A percentile compares a stretch with the other conserved stretches of the same genome.
Evolutionary conservation across 2,113 vertebrate species (phyloP).

Genomic region (Pitta sordida): DNA sequence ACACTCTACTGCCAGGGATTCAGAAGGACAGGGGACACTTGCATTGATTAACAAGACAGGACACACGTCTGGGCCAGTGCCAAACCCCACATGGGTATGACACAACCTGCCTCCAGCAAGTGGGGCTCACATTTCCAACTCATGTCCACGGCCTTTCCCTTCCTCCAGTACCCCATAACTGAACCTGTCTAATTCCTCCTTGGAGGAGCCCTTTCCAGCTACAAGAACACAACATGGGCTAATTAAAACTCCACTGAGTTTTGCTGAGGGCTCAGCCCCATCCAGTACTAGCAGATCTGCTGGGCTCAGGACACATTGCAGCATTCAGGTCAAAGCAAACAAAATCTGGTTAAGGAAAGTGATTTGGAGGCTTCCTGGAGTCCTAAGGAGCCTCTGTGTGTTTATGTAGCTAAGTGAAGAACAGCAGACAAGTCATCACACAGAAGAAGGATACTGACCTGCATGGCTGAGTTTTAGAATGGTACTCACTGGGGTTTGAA

Average conservation of each 20-base stretch:
- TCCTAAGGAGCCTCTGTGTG: background rate
- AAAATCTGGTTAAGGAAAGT: background rate
- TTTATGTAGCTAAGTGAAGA: background rate
- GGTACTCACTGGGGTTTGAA: background rate
- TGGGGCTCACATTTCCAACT: background rate
- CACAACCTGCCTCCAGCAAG: background rate
- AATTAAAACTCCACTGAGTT: background rate
- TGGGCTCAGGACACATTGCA: background rate
- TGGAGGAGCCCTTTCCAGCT: background rate
- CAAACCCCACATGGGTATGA: background rate
- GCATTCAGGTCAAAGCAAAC: background rate
- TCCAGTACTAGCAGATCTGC: background rate
- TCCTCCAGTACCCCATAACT: background rate
- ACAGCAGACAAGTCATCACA: background rate
- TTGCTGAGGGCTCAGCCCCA: background rate
- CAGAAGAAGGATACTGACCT: background rate
- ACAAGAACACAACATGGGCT: background rate
- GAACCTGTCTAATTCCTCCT: background rate
- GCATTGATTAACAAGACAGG: background rate
- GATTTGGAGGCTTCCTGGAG: background rate
- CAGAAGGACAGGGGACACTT: background rate
- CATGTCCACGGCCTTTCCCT: background rate
- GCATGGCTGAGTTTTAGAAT: background rate
- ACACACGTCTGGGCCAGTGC: background rate
- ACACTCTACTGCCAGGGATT: background rate